Percentiles rank a stretch among this genome's conserved stretches.
Conservation (phyloP, 2,797 vertebrate genomes). For the Glossophaga mutica region DNA sequence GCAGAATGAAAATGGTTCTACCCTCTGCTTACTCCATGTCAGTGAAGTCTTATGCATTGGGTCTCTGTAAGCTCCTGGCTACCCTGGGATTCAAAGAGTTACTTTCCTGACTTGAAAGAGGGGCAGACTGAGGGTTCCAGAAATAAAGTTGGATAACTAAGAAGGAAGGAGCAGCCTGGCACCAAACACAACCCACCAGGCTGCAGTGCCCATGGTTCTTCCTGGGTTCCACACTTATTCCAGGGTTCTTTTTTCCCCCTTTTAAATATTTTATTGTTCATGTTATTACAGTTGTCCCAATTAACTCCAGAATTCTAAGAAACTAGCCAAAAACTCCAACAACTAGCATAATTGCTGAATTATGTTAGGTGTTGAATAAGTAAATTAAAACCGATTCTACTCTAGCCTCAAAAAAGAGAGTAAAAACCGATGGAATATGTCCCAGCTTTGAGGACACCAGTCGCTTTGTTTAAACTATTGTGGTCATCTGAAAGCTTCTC, state of each 20-base stretch:
- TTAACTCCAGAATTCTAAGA: background rate
- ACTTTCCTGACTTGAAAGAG: background rate
- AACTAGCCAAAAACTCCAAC: background rate
- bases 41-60: background rate
- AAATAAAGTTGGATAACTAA: background rate
- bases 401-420: background rate
- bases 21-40: background rate
- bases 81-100: background rate
- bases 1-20: background rate
- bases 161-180: background rate
- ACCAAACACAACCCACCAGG: background rate
- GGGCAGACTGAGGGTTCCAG: background rate
- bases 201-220: background rate
- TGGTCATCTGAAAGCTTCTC: background rate
- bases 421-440: background rate
- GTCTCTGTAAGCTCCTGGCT: background rate
- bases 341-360: background rate
- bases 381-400: background rate
- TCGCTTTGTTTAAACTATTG: background rate
- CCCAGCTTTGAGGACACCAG: background rate
- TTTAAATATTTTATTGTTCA: background rate
- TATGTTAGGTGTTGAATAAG: background rate
- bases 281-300: background rate
- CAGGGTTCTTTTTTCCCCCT: background rate
- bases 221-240: fast-evolving